Percentiles rank a stretch among this genome's conserved stretches.
phyloP scores from a whole-genome alignment of 2,797 vertebrate species.

The Sylvilagus floridanus region DNA sequence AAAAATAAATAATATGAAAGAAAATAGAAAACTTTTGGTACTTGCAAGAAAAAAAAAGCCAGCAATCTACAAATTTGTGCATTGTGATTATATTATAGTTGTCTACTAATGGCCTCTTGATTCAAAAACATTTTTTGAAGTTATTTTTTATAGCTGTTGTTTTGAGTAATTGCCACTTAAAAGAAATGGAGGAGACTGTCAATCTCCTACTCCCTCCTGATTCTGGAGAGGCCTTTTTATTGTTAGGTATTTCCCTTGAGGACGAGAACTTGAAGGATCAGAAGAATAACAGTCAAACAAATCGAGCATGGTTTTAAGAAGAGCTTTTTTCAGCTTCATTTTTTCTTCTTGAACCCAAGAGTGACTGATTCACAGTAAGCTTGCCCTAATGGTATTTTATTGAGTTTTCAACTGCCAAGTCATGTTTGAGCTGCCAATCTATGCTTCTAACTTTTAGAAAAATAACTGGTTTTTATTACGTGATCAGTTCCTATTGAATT shows the following conservation, averaged over 20 bases:
- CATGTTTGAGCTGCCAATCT: constrained; percentile 28
- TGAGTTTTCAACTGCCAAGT: constrained; percentile 41
- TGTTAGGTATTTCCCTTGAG: not conserved
- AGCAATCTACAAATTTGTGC: not conserved
- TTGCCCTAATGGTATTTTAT: constrained; percentile 41
- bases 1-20: too few species aligned
- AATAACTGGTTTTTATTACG: not conserved
- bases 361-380: constrained; percentile 3
- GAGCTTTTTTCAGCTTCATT: not conserved
- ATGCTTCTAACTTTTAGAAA: constrained; percentile 42
- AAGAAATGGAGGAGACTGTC: not conserved
- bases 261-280: not conserved
- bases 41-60: not conserved
- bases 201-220: not conserved
- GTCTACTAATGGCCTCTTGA: not conserved
- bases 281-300: not conserved
- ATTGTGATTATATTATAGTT: not conserved
- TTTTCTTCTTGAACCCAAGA: not conserved
- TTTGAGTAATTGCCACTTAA: not conserved
- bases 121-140: constrained; percentile 50
- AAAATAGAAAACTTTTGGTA: not conserved
- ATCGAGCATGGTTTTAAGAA: not conserved
- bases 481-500: constrained; percentile 5
- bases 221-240: not conserved
- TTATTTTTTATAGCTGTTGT: constrained; percentile 22